Evolutionary conservation across 2,888 invertebrate genomes (phyloP).

Genomic region (Calliphora vomitoria): DNA sequence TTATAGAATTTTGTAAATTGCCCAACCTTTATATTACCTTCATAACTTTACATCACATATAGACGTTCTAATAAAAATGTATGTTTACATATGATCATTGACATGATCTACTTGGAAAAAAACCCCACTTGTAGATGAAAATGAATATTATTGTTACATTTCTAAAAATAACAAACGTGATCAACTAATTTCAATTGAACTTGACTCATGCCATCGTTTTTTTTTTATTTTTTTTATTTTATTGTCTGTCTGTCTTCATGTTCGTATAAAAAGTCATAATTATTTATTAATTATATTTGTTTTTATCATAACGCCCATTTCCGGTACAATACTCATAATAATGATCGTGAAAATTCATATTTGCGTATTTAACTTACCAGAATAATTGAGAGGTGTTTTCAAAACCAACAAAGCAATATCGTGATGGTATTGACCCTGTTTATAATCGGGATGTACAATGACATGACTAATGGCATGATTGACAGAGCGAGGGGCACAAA

Average conservation of each 20-base stretch:
- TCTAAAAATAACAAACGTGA: constrained; percentile 52
- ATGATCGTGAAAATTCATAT: constrained; percentile 68
- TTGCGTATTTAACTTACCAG: constrained; percentile 84
- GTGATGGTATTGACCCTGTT: constrained; percentile 88
- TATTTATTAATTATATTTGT: constrained; percentile 54
- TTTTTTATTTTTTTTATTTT: not conserved
- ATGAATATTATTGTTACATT: not conserved
- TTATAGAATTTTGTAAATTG: no score
- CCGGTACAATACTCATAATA: constrained; percentile 61
- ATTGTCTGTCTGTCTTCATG: not conserved
- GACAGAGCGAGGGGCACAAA: constrained; percentile 90
- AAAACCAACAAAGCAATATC: constrained; percentile 91
- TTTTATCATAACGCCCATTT: constrained; percentile 61
- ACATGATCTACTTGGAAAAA: not conserved
- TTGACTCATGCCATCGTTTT: constrained; percentile 70
- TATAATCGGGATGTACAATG: constrained; percentile 91
- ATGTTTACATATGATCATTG: not conserved
- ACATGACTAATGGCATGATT: constrained; percentile 90
- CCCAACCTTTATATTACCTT: not conserved
- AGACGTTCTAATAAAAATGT: not conserved
- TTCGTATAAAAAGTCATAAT: constrained; percentile 25
- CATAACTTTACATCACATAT: not conserved
- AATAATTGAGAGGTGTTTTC: constrained; percentile 88
- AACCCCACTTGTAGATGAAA: not conserved
- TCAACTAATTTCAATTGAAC: constrained; percentile 66